These are phyloP conservation scores for Antheraea yamamai DNA, from an alignment of 2,888 invertebrate species.

Conservation along the genomic window DNA sequence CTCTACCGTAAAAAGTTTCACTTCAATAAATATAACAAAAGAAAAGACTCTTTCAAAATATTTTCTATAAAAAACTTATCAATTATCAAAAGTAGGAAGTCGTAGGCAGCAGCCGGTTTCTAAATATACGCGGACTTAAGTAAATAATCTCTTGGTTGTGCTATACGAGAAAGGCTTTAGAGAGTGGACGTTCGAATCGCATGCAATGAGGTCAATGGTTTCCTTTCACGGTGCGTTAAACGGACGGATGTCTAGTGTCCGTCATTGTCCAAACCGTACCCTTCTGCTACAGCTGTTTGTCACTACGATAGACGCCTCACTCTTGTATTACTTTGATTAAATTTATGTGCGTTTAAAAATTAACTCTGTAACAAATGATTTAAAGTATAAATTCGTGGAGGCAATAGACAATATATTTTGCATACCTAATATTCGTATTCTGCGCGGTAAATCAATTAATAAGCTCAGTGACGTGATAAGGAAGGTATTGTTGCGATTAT, in stretches of 20 bases:
- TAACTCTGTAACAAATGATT: conserved; percentile 23
- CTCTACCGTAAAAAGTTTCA: too few species aligned
- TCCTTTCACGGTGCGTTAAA: conserved; percentile 48
- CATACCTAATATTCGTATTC: conserved; percentile 41
- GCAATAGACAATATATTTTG: conserved; percentile 37
- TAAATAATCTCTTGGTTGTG: background rate
- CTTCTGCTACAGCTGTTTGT: conserved; percentile 46
- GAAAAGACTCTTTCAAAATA: too few species aligned
- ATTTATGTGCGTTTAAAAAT: conserved; percentile 28
- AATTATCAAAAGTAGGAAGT: too few species aligned
- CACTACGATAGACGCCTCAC: conserved; percentile 37
- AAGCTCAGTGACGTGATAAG: conserved; percentile 33
- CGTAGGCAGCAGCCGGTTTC: too few species aligned
- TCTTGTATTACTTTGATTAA: conserved; percentile 47
- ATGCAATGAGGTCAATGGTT: conserved; percentile 40
- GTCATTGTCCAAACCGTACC: conserved; percentile 48
- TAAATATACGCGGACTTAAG: background rate
- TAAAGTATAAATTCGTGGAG: conserved; percentile 30
- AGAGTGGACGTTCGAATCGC: conserved; percentile 20
- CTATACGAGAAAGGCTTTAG: conserved; percentile 1
- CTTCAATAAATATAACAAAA: too few species aligned
- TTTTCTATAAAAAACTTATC: too few species aligned
- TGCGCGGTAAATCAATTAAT: conserved; percentile 49
- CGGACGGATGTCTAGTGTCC: conserved; percentile 48
- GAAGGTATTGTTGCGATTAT: conserved; percentile 21